Percentiles rank a stretch among this genome's conserved stretches.
These are phyloP conservation scores for Etia nguti DNA, from an alignment of 2,113 vertebrate species.

Conservation along the genomic window DNA sequence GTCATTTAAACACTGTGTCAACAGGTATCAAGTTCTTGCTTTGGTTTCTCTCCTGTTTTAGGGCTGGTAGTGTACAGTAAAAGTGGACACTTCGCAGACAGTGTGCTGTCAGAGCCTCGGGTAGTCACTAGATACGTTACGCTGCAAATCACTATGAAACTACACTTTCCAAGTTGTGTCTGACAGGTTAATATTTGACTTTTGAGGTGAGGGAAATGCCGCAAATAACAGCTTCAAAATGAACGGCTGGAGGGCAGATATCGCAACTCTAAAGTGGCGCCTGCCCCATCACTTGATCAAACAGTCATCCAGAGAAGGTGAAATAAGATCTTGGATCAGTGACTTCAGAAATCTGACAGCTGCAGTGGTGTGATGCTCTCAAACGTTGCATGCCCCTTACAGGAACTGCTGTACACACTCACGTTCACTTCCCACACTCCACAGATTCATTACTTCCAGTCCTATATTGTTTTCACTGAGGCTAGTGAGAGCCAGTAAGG, in stretches of 20 bases:
- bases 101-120: conserved; percentile 9
- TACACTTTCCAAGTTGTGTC: background rate
- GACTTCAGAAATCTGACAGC: background rate
- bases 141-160: background rate
- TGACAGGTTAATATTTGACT: background rate
- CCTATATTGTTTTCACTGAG: background rate
- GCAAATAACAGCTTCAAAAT: background rate
- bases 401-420: background rate
- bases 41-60: conserved; percentile 18
- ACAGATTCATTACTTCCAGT: background rate
- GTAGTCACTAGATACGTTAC: background rate
- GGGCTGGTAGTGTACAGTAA: conserved; percentile 10
- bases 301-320: background rate
- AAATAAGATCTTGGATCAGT: conserved; percentile 16
- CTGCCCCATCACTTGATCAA: background rate
- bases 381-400: background rate
- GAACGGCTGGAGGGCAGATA: background rate
- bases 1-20: conserved; percentile 60
- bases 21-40: conserved; percentile 55
- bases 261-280: background rate
- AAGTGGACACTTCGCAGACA: conserved; percentile 23
- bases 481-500: background rate
- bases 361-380: background rate
- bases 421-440: background rate
- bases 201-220: background rate